Evolutionary conservation across 2,888 invertebrate genomes (phyloP).

Genomic region (Sinelater perroti): DNA sequence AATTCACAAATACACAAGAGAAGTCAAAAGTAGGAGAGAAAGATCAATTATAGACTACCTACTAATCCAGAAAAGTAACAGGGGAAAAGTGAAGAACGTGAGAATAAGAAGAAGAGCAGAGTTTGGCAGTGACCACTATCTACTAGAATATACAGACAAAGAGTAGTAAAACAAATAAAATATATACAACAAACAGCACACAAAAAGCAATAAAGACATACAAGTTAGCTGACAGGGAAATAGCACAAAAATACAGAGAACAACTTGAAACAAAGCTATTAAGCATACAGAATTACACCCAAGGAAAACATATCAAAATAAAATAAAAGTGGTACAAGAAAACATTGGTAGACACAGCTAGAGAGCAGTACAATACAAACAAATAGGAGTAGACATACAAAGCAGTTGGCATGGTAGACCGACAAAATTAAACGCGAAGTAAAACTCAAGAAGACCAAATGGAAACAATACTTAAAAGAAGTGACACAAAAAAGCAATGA

Average conservation of each 20-base stretch:
- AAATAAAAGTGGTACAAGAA: no score
- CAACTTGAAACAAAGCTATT: no score
- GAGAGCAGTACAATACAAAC: slow-evolving; percentile 1
- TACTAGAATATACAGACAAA: no score
- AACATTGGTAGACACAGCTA: neutral
- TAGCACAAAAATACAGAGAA: neutral
- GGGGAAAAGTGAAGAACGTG: neutral
- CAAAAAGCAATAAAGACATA: neutral
- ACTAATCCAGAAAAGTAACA: neutral
- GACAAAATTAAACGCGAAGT: neutral
- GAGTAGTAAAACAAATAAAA: no score
- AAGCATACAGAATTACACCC: no score
- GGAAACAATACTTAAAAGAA: neutral
- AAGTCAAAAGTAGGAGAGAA: neutral
- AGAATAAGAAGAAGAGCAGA: neutral
- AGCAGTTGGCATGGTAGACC: neutral
- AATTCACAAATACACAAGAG: slow-evolving; percentile 5
- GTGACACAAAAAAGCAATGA: neutral
- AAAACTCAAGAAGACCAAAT: neutral
- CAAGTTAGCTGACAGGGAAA: neutral
- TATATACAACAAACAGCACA: no score
- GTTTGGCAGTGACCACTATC: neutral
- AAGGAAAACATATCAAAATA: no score
- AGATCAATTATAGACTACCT: slow-evolving; percentile 3
- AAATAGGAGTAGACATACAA: neutral